phyloP scores from a whole-genome alignment of 2,888 invertebrate species.

The Dryococelus australis region DNA sequence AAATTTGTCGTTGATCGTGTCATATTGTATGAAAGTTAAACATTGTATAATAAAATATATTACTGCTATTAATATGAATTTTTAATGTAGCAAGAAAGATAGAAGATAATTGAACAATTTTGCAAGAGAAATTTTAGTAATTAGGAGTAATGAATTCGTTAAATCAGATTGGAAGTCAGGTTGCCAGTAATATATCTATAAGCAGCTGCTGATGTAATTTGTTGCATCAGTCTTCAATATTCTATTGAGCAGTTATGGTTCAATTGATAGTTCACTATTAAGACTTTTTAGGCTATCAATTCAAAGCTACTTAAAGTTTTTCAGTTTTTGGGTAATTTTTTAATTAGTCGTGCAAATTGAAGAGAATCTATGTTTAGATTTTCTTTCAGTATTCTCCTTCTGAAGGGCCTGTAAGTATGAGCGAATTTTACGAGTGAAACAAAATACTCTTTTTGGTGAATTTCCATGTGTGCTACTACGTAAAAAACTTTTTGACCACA shows the following conservation, averaged over 20 bases:
- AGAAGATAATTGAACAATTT: neutral
- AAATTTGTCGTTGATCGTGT: neutral
- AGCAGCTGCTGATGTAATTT: neutral
- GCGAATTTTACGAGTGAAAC: neutral
- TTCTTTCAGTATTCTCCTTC: neutral
- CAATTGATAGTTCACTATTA: neutral
- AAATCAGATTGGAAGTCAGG: neutral
- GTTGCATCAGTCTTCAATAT: neutral
- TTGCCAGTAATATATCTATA: neutral
- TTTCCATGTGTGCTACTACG: neutral
- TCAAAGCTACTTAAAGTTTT: neutral
- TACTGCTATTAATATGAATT: neutral
- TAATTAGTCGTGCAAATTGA: neutral
- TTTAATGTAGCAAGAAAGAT: neutral
- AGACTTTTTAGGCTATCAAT: neutral
- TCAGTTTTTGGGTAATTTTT: neutral
- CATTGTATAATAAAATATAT: slow-evolving; percentile 3
- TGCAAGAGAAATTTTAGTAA: neutral
- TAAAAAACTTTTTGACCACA: neutral
- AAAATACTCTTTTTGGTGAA: neutral
- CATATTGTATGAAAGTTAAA: neutral
- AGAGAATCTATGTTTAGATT: neutral
- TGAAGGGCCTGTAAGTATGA: neutral
- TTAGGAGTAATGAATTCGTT: neutral
- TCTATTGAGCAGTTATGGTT: neutral